Percentiles rank a stretch among this genome's conserved stretches.
phyloP scores from a whole-genome alignment of 2,797 vertebrate genomes.

The Gallinago stenura region DNA sequence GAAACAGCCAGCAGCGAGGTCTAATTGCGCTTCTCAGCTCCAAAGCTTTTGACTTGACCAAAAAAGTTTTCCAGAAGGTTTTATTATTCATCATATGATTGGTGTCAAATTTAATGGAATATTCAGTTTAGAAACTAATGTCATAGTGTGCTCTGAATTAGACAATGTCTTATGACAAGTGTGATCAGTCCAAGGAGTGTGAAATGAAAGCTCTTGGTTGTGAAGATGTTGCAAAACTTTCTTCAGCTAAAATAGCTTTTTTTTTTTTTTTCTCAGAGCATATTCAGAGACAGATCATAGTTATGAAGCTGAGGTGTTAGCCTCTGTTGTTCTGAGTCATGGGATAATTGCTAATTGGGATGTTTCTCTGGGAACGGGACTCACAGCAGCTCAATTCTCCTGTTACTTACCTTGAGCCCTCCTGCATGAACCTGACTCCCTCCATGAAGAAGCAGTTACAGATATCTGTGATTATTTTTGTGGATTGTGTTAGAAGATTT shows the following conservation, averaged over 20 bases:
- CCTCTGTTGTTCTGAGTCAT: not conserved
- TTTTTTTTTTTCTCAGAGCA: not conserved
- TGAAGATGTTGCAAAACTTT: not conserved
- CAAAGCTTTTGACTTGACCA: not conserved
- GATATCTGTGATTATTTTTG: not conserved
- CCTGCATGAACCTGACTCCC: not conserved
- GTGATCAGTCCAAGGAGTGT: not conserved
- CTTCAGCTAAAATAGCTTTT: not conserved
- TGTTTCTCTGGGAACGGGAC: not conserved
- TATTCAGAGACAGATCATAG: not conserved
- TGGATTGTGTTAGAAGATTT: not conserved
- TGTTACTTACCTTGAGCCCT: not conserved
- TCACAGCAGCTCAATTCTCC: not conserved
- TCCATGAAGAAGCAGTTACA: not conserved
- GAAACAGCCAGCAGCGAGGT: not conserved
- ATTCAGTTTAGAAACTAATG: not conserved
- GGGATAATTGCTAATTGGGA: accelerated
- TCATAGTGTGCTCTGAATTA: not conserved
- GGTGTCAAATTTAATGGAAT: not conserved
- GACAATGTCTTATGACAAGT: not conserved
- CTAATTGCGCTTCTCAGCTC: not conserved
- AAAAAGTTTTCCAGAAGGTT: not conserved
- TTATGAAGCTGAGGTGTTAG: not conserved
- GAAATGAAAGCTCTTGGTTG: not conserved
- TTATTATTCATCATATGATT: not conserved